A percentile compares a stretch with the other conserved stretches of the same genome.
phyloP scores from a whole-genome alignment of 2,888 invertebrate species.

The Napeogenes sylphis region DNA sequence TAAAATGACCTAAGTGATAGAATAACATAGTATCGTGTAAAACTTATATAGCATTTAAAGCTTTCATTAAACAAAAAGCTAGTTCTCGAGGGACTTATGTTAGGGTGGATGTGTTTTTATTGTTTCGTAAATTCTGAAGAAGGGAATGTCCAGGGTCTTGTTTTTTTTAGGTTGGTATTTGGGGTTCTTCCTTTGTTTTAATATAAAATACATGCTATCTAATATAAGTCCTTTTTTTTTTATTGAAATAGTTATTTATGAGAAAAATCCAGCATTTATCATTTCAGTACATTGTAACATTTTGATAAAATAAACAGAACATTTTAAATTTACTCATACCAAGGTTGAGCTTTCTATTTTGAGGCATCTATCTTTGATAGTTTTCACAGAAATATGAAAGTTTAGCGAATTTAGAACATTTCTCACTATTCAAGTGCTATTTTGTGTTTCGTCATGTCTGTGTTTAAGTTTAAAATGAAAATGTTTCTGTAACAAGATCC shows the following conservation, averaged over 20 bases:
- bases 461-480: slow-evolving; percentile 18
- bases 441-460: slow-evolving; percentile 14
- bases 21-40: not conserved
- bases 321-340: slow-evolving; percentile 7
- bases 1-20: slow-evolving; percentile 1
- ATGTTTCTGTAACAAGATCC: slow-evolving; percentile 8
- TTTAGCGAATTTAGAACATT: slow-evolving; percentile 19
- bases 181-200: too few relatives aligned
- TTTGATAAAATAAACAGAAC: not conserved
- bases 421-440: slow-evolving; percentile 18
- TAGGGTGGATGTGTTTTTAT: slow-evolving; percentile 4
- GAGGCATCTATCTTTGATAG: slow-evolving; percentile 16
- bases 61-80: slow-evolving; percentile 4
- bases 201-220: too few relatives aligned
- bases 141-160: not conserved
- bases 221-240: too few relatives aligned
- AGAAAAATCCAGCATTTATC: too few relatives aligned
- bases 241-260: too few relatives aligned
- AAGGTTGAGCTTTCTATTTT: slow-evolving; percentile 14
- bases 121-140: not conserved
- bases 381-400: slow-evolving; percentile 25
- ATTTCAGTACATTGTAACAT: too few relatives aligned
- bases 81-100: not conserved
- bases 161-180: too few relatives aligned
- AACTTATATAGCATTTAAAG: slow-evolving; percentile 2